Base-by-base conservation (phyloP, 1,140 invertebrate genomes). In the Pseudobourletiella spinata region DNA sequence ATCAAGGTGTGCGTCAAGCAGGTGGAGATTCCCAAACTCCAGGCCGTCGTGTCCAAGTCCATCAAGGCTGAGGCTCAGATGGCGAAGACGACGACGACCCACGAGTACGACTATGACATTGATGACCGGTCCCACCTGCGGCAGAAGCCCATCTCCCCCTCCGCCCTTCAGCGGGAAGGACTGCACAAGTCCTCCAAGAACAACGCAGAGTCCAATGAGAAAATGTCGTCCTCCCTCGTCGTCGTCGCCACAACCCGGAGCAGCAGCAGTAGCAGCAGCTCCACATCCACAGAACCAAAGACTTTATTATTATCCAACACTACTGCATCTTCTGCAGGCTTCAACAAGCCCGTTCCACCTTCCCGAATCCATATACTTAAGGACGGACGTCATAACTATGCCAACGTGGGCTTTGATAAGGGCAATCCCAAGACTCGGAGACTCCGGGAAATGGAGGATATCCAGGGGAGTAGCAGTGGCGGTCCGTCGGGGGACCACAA, bases 1-100 rank as follows among this genome's bases (percentile, higher is more conserved):
- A 66, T 69, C 25, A 63, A 63, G 52, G 61, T 69, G 11, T 61
- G 61, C 43, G 59, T 69, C 4, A 65, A 64, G 22, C 64, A 65
- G 22, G 59, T 63, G 15, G 67, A 69, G 26, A 66, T 66, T 16
- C 67, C 67, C 24, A 64, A 69, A 30, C 26, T 66, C 16, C 64
- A 69, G 44, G 43, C 56, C 32, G 54, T 64, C 18, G 57, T 65
- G 11, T 57, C 63, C 6, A 59, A 51, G 26, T 68, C 67, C 16
- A 54, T 68, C 8, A 68, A 65, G 43, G 18, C 58, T 2, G 50
- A 62, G 56, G 43, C 35, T 0, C 54, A 54, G 1, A 58, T 42
- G n/a, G 64, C 64, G 1, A 57, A 32, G 15, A 65, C 59, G 4
- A 43, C 52, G 2, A 51, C 56, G 4, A 25, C 43, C 20, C 42